Percentiles rank a stretch among this genome's conserved stretches.
Evolutionary conservation across 2,888 invertebrate species (phyloP).

Genomic region (Merodon equestris): DNA sequence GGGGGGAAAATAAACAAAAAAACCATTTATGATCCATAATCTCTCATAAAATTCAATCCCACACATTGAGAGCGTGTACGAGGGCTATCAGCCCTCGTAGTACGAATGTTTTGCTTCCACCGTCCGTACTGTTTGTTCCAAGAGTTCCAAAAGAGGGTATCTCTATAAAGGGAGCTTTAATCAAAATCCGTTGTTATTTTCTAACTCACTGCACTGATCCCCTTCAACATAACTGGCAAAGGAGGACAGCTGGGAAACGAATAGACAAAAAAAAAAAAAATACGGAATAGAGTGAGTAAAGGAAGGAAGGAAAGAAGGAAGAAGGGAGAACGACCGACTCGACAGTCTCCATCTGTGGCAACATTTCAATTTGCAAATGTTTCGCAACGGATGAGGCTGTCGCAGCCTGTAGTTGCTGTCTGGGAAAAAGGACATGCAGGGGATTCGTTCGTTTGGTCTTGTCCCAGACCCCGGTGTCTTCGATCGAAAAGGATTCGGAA

Average conservation of each 20-base stretch:
- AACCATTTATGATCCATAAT: slow-evolving; percentile 79
- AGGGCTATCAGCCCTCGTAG: slow-evolving; percentile 48
- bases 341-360: slow-evolving; percentile 68
- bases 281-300: too few relatives aligned
- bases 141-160: background rate
- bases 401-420: slow-evolving; percentile 30
- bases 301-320: background rate
- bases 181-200: slow-evolving; percentile 82
- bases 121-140: slow-evolving; percentile 22
- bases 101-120: slow-evolving; percentile 8
- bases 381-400: slow-evolving; percentile 69
- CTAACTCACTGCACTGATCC: slow-evolving; percentile 82
- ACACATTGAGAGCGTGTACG: slow-evolving; percentile 72
- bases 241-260: background rate
- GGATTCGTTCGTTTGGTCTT: slow-evolving; percentile 27
- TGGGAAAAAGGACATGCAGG: slow-evolving; percentile 42
- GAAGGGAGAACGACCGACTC: slow-evolving; percentile 42
- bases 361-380: slow-evolving; percentile 69
- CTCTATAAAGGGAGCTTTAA: slow-evolving; percentile 78
- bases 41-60: slow-evolving; percentile 76
- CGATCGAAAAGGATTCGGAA: slow-evolving; percentile 64
- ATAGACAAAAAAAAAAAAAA: background rate
- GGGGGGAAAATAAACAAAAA: slow-evolving; percentile 63
- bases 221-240: slow-evolving; percentile 38
- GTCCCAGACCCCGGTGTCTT: slow-evolving; percentile 47